Evolutionary conservation across 2,797 vertebrate species (phyloP).

Genomic region (Halcyon leucocephala): DNA sequence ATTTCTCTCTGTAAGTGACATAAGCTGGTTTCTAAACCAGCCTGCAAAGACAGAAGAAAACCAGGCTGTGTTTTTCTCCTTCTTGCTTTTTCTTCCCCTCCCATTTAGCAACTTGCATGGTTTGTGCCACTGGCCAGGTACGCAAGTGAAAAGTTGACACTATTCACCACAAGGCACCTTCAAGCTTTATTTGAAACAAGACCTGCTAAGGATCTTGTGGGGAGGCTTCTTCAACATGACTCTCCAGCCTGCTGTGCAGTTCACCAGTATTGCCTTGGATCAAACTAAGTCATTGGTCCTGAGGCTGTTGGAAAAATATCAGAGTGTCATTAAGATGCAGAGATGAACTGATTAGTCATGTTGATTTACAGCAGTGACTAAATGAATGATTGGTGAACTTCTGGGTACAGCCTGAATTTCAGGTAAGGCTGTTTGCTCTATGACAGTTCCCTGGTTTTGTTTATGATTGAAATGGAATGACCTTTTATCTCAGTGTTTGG

Average conservation of each 20-base stretch:
- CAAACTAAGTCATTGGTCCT: neutral
- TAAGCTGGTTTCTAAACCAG: neutral
- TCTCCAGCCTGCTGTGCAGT: neutral
- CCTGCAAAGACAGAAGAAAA: neutral
- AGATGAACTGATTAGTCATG: neutral
- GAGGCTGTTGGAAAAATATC: neutral
- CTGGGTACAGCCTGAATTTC: neutral
- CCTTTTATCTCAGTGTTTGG: neutral
- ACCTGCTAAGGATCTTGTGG: neutral
- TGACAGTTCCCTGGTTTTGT: neutral
- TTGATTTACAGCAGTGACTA: neutral
- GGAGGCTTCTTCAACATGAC: neutral
- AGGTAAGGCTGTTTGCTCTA: neutral
- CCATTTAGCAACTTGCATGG: neutral
- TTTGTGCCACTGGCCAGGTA: neutral
- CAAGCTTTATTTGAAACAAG: neutral
- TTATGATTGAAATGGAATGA: neutral
- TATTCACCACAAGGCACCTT: neutral
- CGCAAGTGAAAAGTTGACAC: neutral
- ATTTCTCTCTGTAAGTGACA: neutral
- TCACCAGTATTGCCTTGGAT: neutral
- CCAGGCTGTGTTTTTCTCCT: neutral
- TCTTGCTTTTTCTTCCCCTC: neutral
- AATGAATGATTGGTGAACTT: neutral
- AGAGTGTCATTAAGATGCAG: neutral